Evolutionary conservation across 2,113 vertebrate species (phyloP), one percentile per base, ranked within the genome.

Genomic region (Sphaerodactylus townsendi): DNA sequence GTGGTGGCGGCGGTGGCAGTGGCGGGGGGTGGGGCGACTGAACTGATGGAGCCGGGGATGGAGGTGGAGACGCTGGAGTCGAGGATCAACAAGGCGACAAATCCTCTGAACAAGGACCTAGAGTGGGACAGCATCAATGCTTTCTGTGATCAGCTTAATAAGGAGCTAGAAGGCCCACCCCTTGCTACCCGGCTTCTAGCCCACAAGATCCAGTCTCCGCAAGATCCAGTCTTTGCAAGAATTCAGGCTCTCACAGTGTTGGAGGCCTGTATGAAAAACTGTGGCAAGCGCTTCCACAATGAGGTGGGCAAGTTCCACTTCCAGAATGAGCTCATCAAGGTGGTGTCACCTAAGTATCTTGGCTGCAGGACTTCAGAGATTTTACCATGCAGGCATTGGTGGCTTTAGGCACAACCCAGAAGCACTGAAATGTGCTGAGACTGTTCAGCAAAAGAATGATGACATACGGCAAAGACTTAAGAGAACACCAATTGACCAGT

Each of bases 291-390:
- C 50, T 99, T 99, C 92, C 98, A 99, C 0, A 96, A 96, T 0
- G 99, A 99, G 94, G 98, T 99, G 87, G 98, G 98, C 86, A 99
- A 99, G 91, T 99, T 99, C 95, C 98, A 98, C 88, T 99, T 99
- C 89, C 97, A 99, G 86, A 99, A 99, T 1, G 99, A 99, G 81
- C 98, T 99, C 89, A 99, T 99, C 96, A 99, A 99, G 92, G 98
- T 99, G 44, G 98, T 99, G 84, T 99, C 99, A 48, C 99, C 99
- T 75, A 99, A 99, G 98, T n/a, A n/a, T n/a, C n/a, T n/a, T n/a
- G n/a, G n/a, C n/a, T n/a, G 13, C 19, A 56, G 53, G 19, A 15
- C 53, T 56, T 53, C n/a, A n/a, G n/a, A 44, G 48, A 19, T 17
- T 21, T 56, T 56, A 56, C 19, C 53, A 19, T 56, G 17, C 53